Evolutionary conservation across 2,888 invertebrate species (phyloP).

Genomic region (Chymomyza amoena): DNA sequence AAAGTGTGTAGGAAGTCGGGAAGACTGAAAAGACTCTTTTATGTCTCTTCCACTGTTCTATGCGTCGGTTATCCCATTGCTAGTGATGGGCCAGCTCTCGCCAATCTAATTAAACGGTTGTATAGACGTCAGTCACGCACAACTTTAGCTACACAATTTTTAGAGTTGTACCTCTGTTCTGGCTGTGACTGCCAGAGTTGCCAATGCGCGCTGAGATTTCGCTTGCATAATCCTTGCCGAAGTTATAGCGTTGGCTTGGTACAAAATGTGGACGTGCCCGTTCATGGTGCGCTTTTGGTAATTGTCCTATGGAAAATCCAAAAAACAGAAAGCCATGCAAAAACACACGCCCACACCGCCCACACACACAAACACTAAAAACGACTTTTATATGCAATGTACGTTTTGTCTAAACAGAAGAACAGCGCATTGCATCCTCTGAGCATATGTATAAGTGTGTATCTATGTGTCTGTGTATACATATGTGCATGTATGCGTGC

Average conservation of each 20-base stretch:
- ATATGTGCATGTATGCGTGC: background rate
- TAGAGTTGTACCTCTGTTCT: background rate
- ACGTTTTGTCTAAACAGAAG: constrained; percentile 47
- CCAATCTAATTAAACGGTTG: too few species aligned
- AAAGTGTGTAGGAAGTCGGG: too few species aligned
- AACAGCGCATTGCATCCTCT: constrained; percentile 17
- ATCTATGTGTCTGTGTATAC: background rate
- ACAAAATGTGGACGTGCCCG: constrained; percentile 39
- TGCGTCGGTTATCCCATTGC: too few species aligned
- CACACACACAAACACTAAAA: constrained; percentile 12
- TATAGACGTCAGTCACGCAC: too few species aligned
- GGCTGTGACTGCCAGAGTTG: background rate
- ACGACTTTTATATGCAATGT: constrained; percentile 21
- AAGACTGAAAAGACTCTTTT: too few species aligned
- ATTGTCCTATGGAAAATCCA: constrained; percentile 33
- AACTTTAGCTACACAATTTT: background rate
- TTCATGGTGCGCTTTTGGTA: constrained; percentile 5
- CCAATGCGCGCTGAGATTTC: background rate
- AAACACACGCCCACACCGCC: background rate
- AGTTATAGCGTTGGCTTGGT: constrained; percentile 51
- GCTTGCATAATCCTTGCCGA: constrained; percentile 51
- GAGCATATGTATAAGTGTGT: background rate
- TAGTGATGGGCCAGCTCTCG: too few species aligned
- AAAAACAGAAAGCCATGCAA: constrained; percentile 24
- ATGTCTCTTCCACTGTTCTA: too few species aligned